Evolutionary conservation across 2,888 invertebrate genomes (phyloP).

Genomic region (Mesorhabditis spiculigera): DNA sequence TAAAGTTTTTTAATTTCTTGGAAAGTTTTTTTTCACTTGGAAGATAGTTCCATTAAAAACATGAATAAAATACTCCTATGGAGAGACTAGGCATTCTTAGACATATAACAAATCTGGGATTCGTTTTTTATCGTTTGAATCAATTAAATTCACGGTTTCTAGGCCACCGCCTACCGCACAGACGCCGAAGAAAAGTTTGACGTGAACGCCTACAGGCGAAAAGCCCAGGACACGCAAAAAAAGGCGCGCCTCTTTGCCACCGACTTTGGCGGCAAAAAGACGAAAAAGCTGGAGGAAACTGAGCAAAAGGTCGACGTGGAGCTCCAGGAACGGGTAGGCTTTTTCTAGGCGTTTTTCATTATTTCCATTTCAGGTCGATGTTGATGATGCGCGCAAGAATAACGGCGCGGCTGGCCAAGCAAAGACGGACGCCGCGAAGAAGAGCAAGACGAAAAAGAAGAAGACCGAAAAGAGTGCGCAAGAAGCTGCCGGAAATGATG

Average conservation of each 20-base stretch:
- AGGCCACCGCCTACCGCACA: slow-evolving; percentile 60
- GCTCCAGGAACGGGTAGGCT: slow-evolving; percentile 5
- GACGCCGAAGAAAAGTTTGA: slow-evolving; percentile 78
- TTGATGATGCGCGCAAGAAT: slow-evolving; percentile 9
- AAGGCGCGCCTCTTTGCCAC: slow-evolving; percentile 73
- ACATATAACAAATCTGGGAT: neutral
- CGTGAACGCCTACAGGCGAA: slow-evolving; percentile 72
- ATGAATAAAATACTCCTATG: neutral
- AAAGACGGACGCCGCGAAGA: no score
- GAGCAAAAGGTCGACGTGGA: slow-evolving; percentile 6
- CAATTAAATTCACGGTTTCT: neutral
- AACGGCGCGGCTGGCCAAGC: neutral
- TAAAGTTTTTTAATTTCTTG: neutral
- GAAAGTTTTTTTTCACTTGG: no score
- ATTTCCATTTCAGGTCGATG: slow-evolving; percentile 6
- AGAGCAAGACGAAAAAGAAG: neutral
- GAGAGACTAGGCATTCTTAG: neutral
- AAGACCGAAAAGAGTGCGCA: neutral
- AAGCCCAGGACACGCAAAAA: slow-evolving; percentile 71
- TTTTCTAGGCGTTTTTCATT: neutral
- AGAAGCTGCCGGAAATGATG: neutral
- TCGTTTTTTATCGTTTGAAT: neutral
- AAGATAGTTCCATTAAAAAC: no score
- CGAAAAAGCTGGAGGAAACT: slow-evolving; percentile 12
- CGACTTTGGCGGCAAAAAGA: slow-evolving; percentile 29